Base-by-base conservation (phyloP, 2,797 vertebrate genomes). In the Scleropages formosus region DNA sequence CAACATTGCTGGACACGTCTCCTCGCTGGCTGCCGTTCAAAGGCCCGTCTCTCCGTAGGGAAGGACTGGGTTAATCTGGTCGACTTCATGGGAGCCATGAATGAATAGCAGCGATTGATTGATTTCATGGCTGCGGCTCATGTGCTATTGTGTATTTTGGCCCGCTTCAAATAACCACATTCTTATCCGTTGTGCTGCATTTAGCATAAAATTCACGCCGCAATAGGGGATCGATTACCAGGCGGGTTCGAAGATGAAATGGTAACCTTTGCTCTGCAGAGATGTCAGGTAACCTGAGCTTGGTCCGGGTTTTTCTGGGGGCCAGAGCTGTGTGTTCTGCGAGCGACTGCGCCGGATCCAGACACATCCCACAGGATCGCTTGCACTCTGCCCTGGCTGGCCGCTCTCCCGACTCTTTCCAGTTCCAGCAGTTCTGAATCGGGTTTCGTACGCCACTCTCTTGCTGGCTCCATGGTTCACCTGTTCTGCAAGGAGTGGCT, bases 81-180 rank as follows among this genome's bases (percentile, higher is more conserved):
- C 51, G 18, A 16, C 24, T 64, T 63, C 72, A 51, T n/a, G 62
- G 49, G 73, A 58, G 26, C 24, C 62, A 27, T 56, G 27, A 51
- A 24, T 64, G 63, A 56, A 67, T 26, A 67, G 64, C 15, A 47
- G 53, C 63, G 64, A 58, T 64, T n/a, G 10, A 15, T 24, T 56
- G 67, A 31, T 70, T 56, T 74, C 22, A 49, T n/a, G 7, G 47
- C 6, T 16, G 15, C n/a, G 12, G 16, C 63, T 58, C 22, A 26
- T 58, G 8, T 27, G 51, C 27, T 46, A 65, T 67, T 56, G 20
- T 67, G 51, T 67, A 56, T 58, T 71, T 26, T 22, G 24, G 16
- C 20, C 22, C 24, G 8, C 63, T 58, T 22, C 4, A 18, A 31
- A 20, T 65, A 58, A 74, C 66, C 27, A 71, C 71, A 63, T 74